Evolutionary conservation across 2,797 vertebrate species (phyloP).

Genomic region (Xenopus petersii): DNA sequence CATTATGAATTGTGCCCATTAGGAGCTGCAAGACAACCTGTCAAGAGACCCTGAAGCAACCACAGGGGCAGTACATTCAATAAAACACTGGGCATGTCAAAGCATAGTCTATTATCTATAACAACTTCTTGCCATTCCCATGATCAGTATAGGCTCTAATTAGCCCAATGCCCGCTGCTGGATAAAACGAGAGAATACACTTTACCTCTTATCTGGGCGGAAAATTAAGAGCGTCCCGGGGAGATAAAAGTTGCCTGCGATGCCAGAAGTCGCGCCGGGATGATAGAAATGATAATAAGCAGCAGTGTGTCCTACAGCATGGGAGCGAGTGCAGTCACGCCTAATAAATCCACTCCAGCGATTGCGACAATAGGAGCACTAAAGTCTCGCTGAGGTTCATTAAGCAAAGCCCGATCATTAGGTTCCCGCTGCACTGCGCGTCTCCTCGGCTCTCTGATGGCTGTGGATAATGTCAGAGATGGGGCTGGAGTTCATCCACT

Average conservation of each 20-base stretch:
- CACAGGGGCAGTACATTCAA: no score
- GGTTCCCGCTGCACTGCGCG: neutral
- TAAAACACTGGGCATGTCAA: no score
- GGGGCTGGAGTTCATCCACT: conserved; percentile 8
- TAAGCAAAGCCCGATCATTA: neutral
- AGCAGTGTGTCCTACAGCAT: conserved; percentile 7
- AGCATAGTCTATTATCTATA: no score
- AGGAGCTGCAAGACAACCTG: no score
- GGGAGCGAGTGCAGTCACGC: conserved; percentile 22
- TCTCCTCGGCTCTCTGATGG: neutral
- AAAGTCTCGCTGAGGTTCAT: conserved; percentile 3
- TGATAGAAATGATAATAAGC: conserved; percentile 6
- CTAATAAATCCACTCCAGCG: conserved; percentile 20
- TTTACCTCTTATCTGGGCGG: conserved; percentile 26
- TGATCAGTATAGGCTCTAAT: neutral
- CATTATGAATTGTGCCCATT: no score
- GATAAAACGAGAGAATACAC: neutral
- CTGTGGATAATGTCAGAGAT: conserved; percentile 22
- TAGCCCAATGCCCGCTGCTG: neutral
- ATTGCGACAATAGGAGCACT: conserved; percentile 6
- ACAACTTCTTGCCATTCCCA: no score
- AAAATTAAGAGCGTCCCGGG: neutral
- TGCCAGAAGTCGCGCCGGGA: no score
- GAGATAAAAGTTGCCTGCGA: neutral
- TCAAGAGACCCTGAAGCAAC: no score